Conservation (phyloP, 2,113 vertebrate genomes). For the Lontra canadensis region DNA sequence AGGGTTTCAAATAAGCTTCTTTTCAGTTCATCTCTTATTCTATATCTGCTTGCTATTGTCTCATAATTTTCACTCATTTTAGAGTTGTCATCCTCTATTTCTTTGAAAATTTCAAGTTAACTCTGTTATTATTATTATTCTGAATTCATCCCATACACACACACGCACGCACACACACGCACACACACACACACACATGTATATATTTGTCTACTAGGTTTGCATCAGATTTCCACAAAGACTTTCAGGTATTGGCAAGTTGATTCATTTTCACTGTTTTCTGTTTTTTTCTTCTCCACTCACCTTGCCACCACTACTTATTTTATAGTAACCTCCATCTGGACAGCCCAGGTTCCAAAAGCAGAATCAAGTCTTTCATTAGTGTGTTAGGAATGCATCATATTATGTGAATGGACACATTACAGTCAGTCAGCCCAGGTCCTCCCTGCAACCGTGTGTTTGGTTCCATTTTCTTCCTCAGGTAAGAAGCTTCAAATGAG, state of each 20-base stretch:
- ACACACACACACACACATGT: too few relatives aligned
- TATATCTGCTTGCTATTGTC: neutral
- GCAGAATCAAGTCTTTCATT: neutral
- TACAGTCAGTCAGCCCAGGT: neutral
- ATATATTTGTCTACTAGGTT: neutral
- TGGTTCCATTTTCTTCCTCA: neutral
- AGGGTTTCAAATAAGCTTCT: neutral
- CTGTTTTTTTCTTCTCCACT: neutral
- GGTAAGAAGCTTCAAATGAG: neutral
- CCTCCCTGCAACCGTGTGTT: neutral
- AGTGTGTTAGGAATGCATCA: neutral
- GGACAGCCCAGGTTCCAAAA: neutral
- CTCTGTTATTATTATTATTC: neutral
- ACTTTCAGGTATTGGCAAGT: neutral
- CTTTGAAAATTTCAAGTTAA: neutral
- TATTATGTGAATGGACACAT: neutral
- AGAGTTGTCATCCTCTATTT: neutral
- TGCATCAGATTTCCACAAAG: neutral
- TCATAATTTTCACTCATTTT: neutral
- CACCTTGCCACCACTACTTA: neutral
- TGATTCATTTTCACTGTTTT: neutral
- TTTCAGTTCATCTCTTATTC: neutral
- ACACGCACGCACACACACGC: rapidly evolving
- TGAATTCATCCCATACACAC: neutral
- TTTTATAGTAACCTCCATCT: neutral